phyloP scores from a whole-genome alignment of 2,113 vertebrate genomes.

The Pterocles burchelli region DNA sequence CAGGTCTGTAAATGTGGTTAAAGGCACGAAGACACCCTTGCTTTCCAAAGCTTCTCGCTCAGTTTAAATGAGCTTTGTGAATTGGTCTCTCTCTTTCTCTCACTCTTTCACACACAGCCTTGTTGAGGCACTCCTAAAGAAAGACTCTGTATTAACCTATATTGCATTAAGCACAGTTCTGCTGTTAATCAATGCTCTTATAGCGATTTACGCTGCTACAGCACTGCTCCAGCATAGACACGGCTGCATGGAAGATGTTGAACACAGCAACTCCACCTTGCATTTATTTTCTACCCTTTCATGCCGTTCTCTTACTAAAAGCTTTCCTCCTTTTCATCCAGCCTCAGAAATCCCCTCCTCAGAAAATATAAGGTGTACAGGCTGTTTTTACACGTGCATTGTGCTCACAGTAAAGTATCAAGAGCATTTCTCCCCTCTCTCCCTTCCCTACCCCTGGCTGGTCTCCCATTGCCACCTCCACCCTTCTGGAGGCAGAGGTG shows the following conservation, averaged over 20 bases:
- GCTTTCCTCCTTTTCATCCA: background rate
- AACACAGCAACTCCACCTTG: background rate
- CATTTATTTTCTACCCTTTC: background rate
- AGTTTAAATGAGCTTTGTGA: constrained; percentile 66
- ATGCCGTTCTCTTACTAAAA: background rate
- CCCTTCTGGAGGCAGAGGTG: fast-evolving
- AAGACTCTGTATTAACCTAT: constrained; percentile 25
- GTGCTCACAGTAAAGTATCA: background rate
- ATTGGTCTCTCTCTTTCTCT: constrained; percentile 44
- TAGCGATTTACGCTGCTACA: background rate
- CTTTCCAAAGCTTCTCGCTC: constrained; percentile 19
- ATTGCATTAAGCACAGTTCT: constrained; percentile 50
- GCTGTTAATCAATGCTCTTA: constrained; percentile 38
- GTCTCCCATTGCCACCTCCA: background rate
- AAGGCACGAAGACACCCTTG: constrained; percentile 16
- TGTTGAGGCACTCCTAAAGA: constrained; percentile 4
- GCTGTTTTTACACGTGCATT: background rate
- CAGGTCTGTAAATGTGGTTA: constrained; percentile 36
- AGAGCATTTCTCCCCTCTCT: fast-evolving
- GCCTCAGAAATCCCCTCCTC: background rate
- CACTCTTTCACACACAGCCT: background rate
- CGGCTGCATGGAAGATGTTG: fast-evolving
- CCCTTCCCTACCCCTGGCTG: background rate
- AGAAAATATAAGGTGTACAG: background rate
- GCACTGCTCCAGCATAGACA: background rate